Conservation (phyloP, 2,888 invertebrate genomes). For the Mythimna loreyi region DNA sequence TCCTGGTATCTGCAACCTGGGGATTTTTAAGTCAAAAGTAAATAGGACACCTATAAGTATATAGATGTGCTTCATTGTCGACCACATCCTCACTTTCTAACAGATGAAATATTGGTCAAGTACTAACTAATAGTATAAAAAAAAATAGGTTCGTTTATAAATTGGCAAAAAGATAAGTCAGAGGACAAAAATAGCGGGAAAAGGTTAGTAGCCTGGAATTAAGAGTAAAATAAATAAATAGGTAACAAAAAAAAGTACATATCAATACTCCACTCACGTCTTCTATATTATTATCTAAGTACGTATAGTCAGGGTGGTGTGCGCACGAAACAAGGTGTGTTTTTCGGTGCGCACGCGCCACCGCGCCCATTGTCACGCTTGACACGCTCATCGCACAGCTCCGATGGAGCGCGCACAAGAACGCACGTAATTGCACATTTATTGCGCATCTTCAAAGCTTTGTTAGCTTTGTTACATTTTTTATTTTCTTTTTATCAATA, state of each 20-base stretch:
- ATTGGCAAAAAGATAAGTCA: no score
- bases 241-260: constrained; percentile 5
- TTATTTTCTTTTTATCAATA: constrained; percentile 85
- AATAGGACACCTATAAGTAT: no score
- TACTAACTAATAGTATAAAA: no score
- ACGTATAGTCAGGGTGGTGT: constrained; percentile 31
- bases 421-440: constrained; percentile 87
- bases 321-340: constrained; percentile 79
- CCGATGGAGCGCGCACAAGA: constrained; percentile 79
- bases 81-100: no score
- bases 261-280: constrained; percentile 23
- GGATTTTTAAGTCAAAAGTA: no score
- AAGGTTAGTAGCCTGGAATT: not conserved
- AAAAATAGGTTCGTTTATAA: no score
- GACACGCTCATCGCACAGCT: constrained; percentile 82
- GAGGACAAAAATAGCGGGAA: no score
- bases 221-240: not conserved
- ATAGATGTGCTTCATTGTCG: no score
- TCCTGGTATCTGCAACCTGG: no score
- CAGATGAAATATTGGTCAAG: no score
- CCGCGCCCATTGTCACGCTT: constrained; percentile 83
- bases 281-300: not conserved
- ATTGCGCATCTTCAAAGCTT: constrained; percentile 89
- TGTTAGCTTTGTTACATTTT: constrained; percentile 84
- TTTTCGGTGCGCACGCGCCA: constrained; percentile 83